Evolutionary conservation across 2,888 invertebrate genomes (phyloP).

Genomic region (Parnassius glacialis): DNA sequence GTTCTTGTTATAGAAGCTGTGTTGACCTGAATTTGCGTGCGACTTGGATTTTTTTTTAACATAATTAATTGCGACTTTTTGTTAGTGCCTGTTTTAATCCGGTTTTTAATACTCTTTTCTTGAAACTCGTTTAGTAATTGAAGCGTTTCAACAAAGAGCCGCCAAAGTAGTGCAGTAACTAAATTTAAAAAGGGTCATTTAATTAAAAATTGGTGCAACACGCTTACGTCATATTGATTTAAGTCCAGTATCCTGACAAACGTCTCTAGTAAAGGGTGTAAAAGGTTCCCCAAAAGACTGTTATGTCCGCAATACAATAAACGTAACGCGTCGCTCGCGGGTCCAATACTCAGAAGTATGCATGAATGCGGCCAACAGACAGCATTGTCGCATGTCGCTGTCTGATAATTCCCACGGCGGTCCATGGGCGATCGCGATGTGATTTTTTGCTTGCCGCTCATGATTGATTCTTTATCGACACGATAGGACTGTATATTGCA

Average conservation of each 20-base stretch:
- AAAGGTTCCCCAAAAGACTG: constrained; percentile 21
- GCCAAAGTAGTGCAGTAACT: not conserved
- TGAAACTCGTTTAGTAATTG: constrained; percentile 4
- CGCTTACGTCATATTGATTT: constrained; percentile 1
- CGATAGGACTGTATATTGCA: not conserved
- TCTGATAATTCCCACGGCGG: constrained; percentile 60
- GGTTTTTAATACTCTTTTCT: constrained; percentile 12
- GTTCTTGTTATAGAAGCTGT: constrained; percentile 17
- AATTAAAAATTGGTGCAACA: not conserved
- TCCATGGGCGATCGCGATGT: constrained; percentile 10
- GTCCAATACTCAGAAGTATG: constrained; percentile 26
- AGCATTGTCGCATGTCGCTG: constrained; percentile 67
- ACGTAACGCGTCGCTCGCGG: constrained; percentile 15
- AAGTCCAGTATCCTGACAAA: constrained; percentile 8
- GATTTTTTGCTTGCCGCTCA: constrained; percentile 23
- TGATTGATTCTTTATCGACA: constrained; percentile 29
- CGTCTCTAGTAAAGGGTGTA: not conserved
- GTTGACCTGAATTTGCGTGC: constrained; percentile 20
- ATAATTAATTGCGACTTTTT: constrained; percentile 16
- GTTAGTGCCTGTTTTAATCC: constrained; percentile 17
- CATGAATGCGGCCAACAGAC: constrained; percentile 44
- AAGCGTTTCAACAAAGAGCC: constrained; percentile 7
- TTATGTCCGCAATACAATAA: constrained; percentile 14
- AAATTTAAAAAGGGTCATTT: constrained; percentile 3
- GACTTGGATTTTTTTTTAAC: constrained; percentile 12